phyloP scores from a whole-genome alignment of 2,797 vertebrate genomes.

The Hyperoplus lanceolatus region DNA sequence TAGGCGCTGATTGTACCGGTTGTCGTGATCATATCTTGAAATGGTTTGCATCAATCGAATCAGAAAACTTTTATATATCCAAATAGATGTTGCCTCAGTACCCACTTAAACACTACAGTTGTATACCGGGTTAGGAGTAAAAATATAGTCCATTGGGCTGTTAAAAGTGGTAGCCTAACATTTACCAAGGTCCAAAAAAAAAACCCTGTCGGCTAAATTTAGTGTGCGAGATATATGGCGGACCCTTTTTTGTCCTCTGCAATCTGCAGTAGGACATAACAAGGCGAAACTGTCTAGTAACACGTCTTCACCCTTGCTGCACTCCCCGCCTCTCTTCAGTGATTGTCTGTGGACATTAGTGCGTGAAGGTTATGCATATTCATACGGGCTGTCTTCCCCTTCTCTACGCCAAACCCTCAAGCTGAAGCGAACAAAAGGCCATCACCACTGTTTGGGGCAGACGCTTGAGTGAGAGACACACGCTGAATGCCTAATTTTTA shows the following conservation, averaged over 20 bases:
- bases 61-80: no score
- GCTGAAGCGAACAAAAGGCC: conserved; percentile 71
- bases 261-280: conserved; percentile 41
- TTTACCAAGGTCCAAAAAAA: conserved; percentile 26
- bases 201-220: not conserved
- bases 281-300: conserved; percentile 45
- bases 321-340: conserved; percentile 39
- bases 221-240: not conserved
- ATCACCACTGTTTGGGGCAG: conserved; percentile 60
- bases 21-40: no score
- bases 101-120: no score
- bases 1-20: no score
- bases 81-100: no score
- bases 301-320: conserved; percentile 4
- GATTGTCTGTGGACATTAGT: conserved; percentile 72
- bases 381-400: conserved; percentile 57
- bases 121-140: no score
- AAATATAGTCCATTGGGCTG: not conserved
- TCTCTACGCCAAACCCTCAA: conserved; percentile 53
- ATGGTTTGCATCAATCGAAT: no score
- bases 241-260: conserved; percentile 14
- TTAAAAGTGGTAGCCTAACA: conserved; percentile 9
- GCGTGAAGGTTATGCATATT: conserved; percentile 81
- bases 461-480: conserved; percentile 53
- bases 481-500: conserved; percentile 64